Base-by-base conservation (phyloP, 1,140 invertebrate species). In the Apis florea region DNA sequence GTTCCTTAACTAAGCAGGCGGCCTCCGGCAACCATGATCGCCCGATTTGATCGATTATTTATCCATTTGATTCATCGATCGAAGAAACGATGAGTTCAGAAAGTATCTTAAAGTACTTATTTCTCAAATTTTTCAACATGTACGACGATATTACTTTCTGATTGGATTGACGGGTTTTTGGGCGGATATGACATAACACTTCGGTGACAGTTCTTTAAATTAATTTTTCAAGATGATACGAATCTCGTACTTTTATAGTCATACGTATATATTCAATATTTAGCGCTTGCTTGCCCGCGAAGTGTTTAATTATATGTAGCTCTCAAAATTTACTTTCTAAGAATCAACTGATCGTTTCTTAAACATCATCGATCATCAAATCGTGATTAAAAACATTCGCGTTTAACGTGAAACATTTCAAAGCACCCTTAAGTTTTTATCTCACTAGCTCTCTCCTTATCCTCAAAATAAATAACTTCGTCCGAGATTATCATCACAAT, bases 1-100 rank as follows among this genome's bases (percentile, higher is more conserved):
- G 56, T 76, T 82, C 78, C 71, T 82, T 83, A 83, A 81, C 71
- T 89, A 91, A 90, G 86, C 87, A 90, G 86, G 88, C 80, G 83
- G 81, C 84, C 86, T 85, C 80, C 79, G 54, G 86, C 88, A 89
- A 78, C 87, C 82, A 83, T 83, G 79, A 69, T 58, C 73, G 31
- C 69, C 47, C 75, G 24, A 40, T 61, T 58, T 67, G 75, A 81
- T 80, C 84, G 76, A 68, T 26, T 71, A 53, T 17, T 31, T 40
- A 40, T 40, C 47, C 67, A 21, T 53, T 9, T 51, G 31, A 54
- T 77, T 69, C 80, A 51, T 73, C 75, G 63, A 69, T 24, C 54
- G 56, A 61, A 70, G 73, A 69, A 82, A 77, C 80, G 80, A 77
- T 17, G 17, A 51, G 26, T 15, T 56, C 40, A 75, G n/a, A 49